phyloP scores from a whole-genome alignment of 92 coral and sea anemone genomes.

The Palythoa caribaeorum region DNA sequence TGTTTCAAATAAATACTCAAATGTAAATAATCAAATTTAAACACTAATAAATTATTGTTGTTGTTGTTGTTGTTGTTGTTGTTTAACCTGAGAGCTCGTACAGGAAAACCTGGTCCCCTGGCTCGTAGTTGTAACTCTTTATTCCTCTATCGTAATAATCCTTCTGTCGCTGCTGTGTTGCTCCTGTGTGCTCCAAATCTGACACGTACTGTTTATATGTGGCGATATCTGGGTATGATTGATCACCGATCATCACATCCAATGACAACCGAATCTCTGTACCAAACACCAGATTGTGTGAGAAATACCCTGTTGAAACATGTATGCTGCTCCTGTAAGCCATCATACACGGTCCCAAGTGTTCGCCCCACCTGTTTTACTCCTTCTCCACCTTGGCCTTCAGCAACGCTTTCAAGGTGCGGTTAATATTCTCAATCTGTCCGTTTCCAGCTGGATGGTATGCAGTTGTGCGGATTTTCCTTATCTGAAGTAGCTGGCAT shows the following conservation, averaged over 20 bases:
- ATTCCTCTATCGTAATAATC: constrained; percentile 22
- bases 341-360: constrained; percentile 54
- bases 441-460: no score
- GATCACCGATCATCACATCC: constrained; percentile 55
- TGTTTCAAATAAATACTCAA: no score
- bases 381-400: no score
- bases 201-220: constrained; percentile 36
- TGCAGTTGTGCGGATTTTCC: no score
- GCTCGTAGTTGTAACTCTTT: constrained; percentile 32
- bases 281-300: constrained; percentile 34
- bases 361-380: constrained; percentile 36
- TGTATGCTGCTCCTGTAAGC: constrained; percentile 24
- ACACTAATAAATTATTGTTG: no score
- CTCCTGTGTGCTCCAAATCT: constrained; percentile 12
- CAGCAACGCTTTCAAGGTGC: no score
- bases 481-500: no score
- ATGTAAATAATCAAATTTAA: no score
- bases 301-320: constrained; percentile 55
- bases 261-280: constrained; percentile 45
- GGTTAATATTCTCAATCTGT: no score
- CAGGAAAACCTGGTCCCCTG: no score
- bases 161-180: constrained; percentile 24
- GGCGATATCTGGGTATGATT: neutral
- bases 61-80: no score
- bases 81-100: no score